Evolutionary conservation across 2,888 invertebrate species (phyloP).

Genomic region (Odontocolon sp.): DNA sequence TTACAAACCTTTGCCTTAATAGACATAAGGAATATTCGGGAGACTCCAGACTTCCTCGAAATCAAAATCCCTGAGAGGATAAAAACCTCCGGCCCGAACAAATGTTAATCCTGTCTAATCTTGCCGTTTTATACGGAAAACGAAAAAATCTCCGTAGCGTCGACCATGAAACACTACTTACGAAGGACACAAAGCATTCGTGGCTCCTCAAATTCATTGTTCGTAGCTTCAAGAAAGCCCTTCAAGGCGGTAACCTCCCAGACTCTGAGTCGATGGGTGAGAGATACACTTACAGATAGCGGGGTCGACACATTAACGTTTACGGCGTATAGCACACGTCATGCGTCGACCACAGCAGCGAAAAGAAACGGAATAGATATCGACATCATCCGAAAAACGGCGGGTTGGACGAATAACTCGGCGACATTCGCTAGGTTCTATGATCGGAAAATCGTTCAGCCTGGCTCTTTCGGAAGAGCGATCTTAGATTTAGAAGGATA

Average conservation of each 20-base stretch:
- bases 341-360: constrained; percentile 8
- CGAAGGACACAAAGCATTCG: neutral
- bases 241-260: neutral
- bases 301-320: neutral
- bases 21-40: constrained; percentile 42
- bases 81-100: constrained; percentile 62
- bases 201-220: neutral
- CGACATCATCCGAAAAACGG: neutral
- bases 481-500: neutral
- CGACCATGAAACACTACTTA: neutral
- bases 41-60: constrained; percentile 16
- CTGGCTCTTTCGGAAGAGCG: too few relatives aligned
- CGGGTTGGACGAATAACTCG: neutral
- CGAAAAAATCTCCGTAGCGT: neutral
- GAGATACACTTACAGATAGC: neutral
- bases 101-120: constrained; percentile 56
- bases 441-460: too few relatives aligned
- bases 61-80: constrained; percentile 48
- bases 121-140: constrained; percentile 6
- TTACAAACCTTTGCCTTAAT: constrained; percentile 38
- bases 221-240: neutral
- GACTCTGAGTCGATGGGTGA: constrained; percentile 11
- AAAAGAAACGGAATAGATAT: constrained; percentile 4
- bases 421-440: constrained; percentile 11
- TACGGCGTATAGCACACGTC: constrained; percentile 6